Evolutionary conservation across 2,113 vertebrate genomes (phyloP), one percentile per base, ranked within the genome.

Genomic region (Accipiter virgatus): DNA sequence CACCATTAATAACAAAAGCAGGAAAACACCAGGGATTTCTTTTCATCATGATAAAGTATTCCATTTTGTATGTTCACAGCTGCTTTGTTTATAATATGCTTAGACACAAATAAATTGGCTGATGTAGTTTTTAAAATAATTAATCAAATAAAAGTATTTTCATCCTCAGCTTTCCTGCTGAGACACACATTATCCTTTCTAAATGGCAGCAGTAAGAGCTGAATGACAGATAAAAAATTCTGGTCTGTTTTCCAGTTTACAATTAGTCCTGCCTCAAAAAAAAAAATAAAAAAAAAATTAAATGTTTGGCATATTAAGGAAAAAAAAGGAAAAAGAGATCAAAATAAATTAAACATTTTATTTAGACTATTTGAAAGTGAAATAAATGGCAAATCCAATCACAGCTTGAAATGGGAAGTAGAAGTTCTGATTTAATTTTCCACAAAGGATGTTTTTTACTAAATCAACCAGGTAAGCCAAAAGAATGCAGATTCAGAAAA

Each of bases 101-200:
- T 94, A 50, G 82, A 89, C 62, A 73, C 72, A 97, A 87, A 40
- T 65, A 68, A 93, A 10, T 94, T 94, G n/a, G 32, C 16, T 86
- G 73, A 95, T 62, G 16, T 68, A 38, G 6, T 94, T 90, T 77
- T 93, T 72, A 4, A 65, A 80, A 92, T 68, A 96, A 31, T 27
- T 62, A 84, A 66, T 75, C 58, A 32, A 71, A 45, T 79, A 10
- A 21, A 91, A 78, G 2, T 71, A 56, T 81, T 94, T 82, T 80
- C 29, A 81, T 65, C 5, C 4, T 77, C 77, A 6, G 8, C 32
- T 93, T 95, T 95, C 43, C 55, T 47, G 34, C 18, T 82, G 71
- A 88, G 36, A 36, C 13, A 52, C 27, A 40, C 13, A 4, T 81
- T 62, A 34, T 38, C 52, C 10, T n/a, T 91, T 85, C 40, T 50